phyloP scores from a whole-genome alignment of 2,113 vertebrate species.

The Gambusia affinis region DNA sequence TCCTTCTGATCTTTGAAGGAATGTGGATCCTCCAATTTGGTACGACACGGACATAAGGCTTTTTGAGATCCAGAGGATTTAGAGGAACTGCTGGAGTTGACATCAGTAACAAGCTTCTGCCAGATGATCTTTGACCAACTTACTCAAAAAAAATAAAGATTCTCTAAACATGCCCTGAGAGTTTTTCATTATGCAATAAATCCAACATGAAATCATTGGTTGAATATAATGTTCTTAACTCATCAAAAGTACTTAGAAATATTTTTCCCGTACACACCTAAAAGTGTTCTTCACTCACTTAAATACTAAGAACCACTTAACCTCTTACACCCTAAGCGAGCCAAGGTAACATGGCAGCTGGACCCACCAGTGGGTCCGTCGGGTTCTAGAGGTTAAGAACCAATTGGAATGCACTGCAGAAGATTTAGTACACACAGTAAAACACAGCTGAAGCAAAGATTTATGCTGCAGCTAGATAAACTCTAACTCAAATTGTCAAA shows the following conservation, averaged over 20 bases:
- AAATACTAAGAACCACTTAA: no score
- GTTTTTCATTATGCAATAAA: background rate
- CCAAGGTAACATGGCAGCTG: no score
- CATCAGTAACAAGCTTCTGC: background rate
- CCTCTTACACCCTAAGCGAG: no score
- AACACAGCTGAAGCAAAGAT: background rate
- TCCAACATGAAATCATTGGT: background rate
- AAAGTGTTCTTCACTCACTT: background rate
- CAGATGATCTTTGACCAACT: background rate
- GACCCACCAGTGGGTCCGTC: no score
- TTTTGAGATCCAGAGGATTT: slow-evolving; percentile 98
- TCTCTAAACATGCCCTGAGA: background rate
- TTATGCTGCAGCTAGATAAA: no score
- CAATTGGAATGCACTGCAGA: background rate
- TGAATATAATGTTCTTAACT: background rate
- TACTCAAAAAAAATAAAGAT: background rate
- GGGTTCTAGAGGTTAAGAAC: no score
- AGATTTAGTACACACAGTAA: background rate
- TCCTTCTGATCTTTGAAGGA: slow-evolving; percentile 77
- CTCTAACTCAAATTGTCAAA: no score
- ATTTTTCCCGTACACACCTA: background rate
- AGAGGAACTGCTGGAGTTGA: slow-evolving; percentile 39
- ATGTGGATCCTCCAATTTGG: slow-evolving; percentile 96
- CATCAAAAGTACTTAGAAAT: background rate
- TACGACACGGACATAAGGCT: slow-evolving; percentile 97